A percentile compares a stretch with the other conserved stretches of the same genome.
phyloP scores from a whole-genome alignment of 1,140 invertebrate genomes.

The Potamilus streckersoni region DNA sequence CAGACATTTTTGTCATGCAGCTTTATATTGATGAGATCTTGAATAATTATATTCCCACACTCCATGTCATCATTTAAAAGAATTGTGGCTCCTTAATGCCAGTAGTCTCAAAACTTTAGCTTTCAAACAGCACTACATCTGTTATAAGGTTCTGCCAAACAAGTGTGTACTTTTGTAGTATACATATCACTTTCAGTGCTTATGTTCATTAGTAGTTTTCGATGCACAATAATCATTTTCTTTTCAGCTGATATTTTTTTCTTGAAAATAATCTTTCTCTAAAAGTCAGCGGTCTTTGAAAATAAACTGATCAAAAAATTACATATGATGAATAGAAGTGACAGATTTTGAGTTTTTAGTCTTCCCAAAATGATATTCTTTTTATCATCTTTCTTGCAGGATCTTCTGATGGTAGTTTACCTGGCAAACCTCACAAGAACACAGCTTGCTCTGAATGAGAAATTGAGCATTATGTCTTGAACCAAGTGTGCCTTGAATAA shows the following conservation, averaged over 20 bases:
- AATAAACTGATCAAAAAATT: neutral
- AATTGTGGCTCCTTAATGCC: too few species aligned
- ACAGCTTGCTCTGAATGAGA: conserved; percentile 94
- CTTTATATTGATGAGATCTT: too few species aligned
- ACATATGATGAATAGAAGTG: neutral
- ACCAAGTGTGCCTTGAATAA: too few species aligned
- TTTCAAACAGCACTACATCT: too few species aligned
- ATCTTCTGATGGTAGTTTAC: conserved; percentile 96
- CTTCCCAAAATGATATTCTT: neutral
- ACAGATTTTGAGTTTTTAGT: neutral
- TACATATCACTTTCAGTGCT: too few species aligned
- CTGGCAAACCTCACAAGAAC: conserved; percentile 96
- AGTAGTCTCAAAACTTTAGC: too few species aligned
- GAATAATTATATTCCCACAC: too few species aligned
- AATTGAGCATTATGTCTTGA: conserved; percentile 73
- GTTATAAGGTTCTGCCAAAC: too few species aligned
- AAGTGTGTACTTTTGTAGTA: too few species aligned
- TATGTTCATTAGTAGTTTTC: too few species aligned
- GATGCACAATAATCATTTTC: neutral
- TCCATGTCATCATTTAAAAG: too few species aligned
- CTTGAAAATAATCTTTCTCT: neutral
- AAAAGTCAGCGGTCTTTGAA: neutral
- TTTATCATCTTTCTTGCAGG: conserved; percentile 70
- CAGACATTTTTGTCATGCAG: too few species aligned
- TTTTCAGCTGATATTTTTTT: neutral